phyloP scores from a whole-genome alignment of 2,888 invertebrate species.

The Sesamia inferens region DNA sequence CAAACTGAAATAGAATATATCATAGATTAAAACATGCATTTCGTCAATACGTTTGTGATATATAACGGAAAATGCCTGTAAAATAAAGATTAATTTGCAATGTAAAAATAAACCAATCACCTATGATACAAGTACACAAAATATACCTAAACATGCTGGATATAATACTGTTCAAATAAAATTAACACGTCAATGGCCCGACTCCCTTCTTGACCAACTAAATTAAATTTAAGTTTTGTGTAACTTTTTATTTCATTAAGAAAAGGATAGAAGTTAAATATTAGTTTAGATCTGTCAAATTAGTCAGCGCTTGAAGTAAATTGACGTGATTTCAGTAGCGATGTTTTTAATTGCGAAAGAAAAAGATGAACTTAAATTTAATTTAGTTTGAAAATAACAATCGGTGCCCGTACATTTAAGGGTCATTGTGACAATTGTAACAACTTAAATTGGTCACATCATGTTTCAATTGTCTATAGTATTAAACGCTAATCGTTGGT shows the following conservation, averaged over 20 bases:
- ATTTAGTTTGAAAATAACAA: no score
- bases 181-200: slow-evolving; percentile 20
- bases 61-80: slow-evolving; percentile 72
- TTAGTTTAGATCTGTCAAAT: no score
- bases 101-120: slow-evolving; percentile 68
- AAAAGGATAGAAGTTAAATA: no score
- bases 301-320: no score
- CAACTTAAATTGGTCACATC: slow-evolving; percentile 13
- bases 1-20: slow-evolving; percentile 78
- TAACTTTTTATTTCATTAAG: no score
- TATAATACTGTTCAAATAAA: slow-evolving; percentile 31
- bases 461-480: slow-evolving; percentile 21
- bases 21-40: slow-evolving; percentile 71
- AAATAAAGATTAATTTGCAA: slow-evolving; percentile 71
- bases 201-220: no score
- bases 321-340: no score
- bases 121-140: slow-evolving; percentile 59
- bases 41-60: slow-evolving; percentile 55
- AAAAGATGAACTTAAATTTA: no score
- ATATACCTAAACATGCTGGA: slow-evolving; percentile 58
- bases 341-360: no score
- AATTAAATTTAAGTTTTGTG: no score
- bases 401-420: slow-evolving; percentile 9
- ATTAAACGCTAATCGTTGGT: slow-evolving; percentile 7
- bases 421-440: slow-evolving; percentile 16